Percentiles rank a stretch among this genome's conserved stretches.
Evolutionary conservation across 2,113 vertebrate genomes (phyloP).

Genomic region (Euleptes europaea): DNA sequence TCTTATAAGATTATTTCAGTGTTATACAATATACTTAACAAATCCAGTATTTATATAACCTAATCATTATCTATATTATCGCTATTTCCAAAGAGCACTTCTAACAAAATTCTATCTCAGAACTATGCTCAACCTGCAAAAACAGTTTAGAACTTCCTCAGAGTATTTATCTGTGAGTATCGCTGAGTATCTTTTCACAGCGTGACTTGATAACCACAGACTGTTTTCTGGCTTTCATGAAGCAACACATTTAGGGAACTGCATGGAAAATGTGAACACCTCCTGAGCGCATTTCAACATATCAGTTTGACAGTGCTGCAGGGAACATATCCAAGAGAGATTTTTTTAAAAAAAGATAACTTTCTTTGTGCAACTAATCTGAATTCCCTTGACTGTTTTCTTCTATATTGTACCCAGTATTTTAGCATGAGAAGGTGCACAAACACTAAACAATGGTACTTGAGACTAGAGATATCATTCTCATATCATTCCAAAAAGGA

Average conservation of each 20-base stretch:
- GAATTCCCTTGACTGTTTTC: neutral
- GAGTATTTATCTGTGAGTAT: neutral
- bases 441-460: neutral
- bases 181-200: neutral
- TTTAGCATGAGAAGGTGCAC: neutral
- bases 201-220: neutral
- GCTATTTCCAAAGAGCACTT: too few relatives aligned
- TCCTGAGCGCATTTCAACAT: neutral
- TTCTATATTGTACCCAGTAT: neutral
- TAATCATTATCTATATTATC: too few relatives aligned
- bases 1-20: too few relatives aligned
- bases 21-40: too few relatives aligned
- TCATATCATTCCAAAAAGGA: neutral
- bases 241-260: neutral
- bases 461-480: neutral
- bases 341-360: too few relatives aligned
- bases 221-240: neutral
- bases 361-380: neutral
- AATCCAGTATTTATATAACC: too few relatives aligned
- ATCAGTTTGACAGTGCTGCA: neutral
- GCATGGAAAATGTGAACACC: neutral
- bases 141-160: neutral
- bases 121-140: too few relatives aligned
- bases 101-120: too few relatives aligned
- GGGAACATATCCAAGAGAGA: neutral